A percentile compares a stretch with the other conserved stretches of the same genome.
phyloP scores from a whole-genome alignment of 2,797 vertebrate species.

The Betta splendens region DNA sequence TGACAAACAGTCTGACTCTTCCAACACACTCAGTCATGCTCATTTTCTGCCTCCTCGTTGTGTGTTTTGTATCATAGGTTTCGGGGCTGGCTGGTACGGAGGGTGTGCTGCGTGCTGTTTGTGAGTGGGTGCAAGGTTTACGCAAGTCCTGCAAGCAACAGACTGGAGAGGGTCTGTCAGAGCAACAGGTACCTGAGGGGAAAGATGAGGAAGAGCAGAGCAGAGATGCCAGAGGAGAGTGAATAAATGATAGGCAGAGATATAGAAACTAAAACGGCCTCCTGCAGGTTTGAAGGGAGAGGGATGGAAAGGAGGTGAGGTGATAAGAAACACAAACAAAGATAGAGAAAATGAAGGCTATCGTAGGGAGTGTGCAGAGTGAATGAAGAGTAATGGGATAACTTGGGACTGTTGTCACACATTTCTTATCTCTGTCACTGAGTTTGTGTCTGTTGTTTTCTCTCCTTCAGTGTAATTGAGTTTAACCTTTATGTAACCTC shows the following conservation, averaged over 20 bases:
- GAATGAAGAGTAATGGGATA: conserved; percentile 44
- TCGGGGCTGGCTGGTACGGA: conserved; percentile 92
- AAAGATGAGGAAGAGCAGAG: conserved; percentile 23
- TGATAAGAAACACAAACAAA: conserved; percentile 53
- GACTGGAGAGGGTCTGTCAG: conserved; percentile 72
- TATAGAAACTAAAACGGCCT: conserved; percentile 51
- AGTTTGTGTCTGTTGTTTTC: conserved; percentile 45
- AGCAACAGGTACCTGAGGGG: conserved; percentile 80
- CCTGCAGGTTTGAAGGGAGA: conserved; percentile 32
- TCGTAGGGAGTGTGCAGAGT: conserved; percentile 22
- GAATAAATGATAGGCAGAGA: conserved; percentile 61
- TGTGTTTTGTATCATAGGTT: conserved; percentile 78
- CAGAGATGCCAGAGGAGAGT: conserved; percentile 43
- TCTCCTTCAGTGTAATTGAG: conserved; percentile 55
- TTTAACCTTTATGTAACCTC: conserved; percentile 73
- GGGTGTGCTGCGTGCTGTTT: conserved; percentile 85
- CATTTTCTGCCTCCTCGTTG: conserved; percentile 14
- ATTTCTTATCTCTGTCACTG: conserved; percentile 32
- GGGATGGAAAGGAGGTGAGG: conserved; percentile 10
- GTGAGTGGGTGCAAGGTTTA: conserved; percentile 79
- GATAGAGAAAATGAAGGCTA: conserved; percentile 51
- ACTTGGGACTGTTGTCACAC: conserved; percentile 42
- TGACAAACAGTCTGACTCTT: background rate
- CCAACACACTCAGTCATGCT: background rate
- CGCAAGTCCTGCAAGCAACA: conserved; percentile 57